phyloP scores from a whole-genome alignment of 2,113 vertebrate species.

The Potamarius usumacintae region DNA sequence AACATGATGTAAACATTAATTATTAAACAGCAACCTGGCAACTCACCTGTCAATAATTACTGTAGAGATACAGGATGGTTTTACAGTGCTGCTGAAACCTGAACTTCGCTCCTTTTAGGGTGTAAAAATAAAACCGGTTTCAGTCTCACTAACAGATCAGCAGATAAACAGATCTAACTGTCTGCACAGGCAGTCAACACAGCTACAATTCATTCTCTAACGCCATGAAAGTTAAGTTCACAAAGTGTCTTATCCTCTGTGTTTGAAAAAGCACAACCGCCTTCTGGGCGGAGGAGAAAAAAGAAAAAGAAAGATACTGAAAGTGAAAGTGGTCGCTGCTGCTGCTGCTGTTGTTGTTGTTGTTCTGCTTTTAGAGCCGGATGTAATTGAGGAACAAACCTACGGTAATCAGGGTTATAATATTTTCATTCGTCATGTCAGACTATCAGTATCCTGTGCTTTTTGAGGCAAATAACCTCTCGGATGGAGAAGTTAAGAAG shows the following conservation, averaged over 20 bases:
- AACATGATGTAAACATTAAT: not conserved
- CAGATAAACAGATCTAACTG: not conserved
- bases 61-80: not conserved
- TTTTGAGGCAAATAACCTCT: conserved; percentile 58
- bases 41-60: not conserved
- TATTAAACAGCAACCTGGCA: not conserved
- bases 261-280: not conserved
- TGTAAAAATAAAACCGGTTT: not conserved
- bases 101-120: not conserved
- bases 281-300: not conserved
- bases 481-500: conserved; percentile 44
- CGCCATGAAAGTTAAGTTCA: not conserved
- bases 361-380: not conserved
- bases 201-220: not conserved
- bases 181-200: not conserved
- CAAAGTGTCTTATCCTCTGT: not conserved
- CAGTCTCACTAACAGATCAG: not conserved
- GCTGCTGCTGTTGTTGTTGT: too few relatives aligned
- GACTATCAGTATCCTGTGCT: conserved; percentile 47
- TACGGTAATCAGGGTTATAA: not conserved
- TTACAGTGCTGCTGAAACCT: not conserved
- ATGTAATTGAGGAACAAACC: not conserved
- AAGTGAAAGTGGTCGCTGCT: not conserved
- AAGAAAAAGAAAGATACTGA: not conserved
- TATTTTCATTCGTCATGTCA: conserved; percentile 49